These are phyloP conservation scores for Desmophyllum pertusum DNA, from an alignment of 92 coral and sea anemone genomes.

Conservation along the genomic window DNA sequence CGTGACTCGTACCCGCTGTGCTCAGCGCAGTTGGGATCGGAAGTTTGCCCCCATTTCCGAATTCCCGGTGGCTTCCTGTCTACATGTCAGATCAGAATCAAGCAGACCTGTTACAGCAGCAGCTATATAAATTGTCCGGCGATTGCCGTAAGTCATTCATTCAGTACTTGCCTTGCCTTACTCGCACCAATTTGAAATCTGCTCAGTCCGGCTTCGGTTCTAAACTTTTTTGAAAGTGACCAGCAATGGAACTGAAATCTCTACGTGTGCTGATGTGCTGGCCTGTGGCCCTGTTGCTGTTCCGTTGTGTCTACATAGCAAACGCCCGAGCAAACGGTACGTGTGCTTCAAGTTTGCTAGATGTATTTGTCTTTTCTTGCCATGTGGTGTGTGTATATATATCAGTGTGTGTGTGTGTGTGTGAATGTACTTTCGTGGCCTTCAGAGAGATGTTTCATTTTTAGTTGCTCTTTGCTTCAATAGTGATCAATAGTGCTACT, in stretches of 20 bases:
- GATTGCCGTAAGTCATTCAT: not conserved
- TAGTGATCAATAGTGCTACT: too few relatives aligned
- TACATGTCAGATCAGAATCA: slow-evolving; percentile 47
- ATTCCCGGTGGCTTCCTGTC: slow-evolving; percentile 38
- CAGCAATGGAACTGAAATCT: slow-evolving; percentile 10
- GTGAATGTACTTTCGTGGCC: not conserved
- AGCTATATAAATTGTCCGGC: slow-evolving; percentile 12
- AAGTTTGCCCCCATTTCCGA: slow-evolving; percentile 21
- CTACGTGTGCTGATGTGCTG: not conserved
- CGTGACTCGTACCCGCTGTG: slow-evolving; percentile 3
- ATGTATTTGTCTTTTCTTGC: not conserved
- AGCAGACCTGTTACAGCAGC: not conserved
- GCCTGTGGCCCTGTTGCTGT: not conserved
- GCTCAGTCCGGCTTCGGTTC: slow-evolving; percentile 10
- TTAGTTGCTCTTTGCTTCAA: not conserved
- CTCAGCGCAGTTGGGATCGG: slow-evolving; percentile 17
- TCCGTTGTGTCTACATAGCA: not conserved
- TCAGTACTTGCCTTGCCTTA: not conserved
- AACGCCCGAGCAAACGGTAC: not conserved
- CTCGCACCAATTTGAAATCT: not conserved
- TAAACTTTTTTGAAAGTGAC: not conserved
- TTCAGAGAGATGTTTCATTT: not conserved
- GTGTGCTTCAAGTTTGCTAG: not conserved
- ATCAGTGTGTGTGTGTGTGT: not conserved
- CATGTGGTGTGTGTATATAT: not conserved